phyloP scores from a whole-genome alignment of 2,797 vertebrate genomes.

The Peromyscus nudipes region DNA sequence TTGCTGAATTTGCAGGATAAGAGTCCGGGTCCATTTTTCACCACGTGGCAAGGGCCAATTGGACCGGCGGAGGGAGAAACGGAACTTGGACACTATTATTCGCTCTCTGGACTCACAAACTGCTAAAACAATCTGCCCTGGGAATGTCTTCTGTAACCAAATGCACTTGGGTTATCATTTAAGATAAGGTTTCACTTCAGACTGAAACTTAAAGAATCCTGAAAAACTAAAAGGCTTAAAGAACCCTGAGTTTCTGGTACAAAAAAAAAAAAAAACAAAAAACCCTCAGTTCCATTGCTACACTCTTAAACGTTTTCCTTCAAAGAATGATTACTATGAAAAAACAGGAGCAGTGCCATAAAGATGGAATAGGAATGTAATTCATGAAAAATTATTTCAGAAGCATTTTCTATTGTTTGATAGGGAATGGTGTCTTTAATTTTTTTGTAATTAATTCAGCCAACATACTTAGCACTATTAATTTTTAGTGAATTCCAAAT shows the following conservation, averaged over 20 bases:
- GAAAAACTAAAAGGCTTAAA: neutral
- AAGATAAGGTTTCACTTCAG: constrained; percentile 46
- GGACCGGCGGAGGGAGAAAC: constrained; percentile 7
- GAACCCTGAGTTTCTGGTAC: neutral
- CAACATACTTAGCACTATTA: constrained; percentile 56
- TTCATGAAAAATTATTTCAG: constrained; percentile 44
- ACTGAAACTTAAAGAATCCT: neutral
- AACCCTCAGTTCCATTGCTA: neutral
- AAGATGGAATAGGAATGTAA: neutral
- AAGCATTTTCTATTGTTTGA: constrained; percentile 24
- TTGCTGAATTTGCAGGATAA: constrained; percentile 54
- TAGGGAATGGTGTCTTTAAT: neutral
- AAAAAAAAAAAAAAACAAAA: neutral
- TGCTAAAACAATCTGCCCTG: constrained; percentile 32
- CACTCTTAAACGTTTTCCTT: neutral
- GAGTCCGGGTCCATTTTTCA: constrained; percentile 23
- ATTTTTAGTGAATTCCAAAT: constrained; percentile 30
- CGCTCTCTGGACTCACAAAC: neutral
- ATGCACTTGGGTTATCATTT: neutral
- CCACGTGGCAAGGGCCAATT: neutral
- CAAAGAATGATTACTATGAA: constrained; percentile 2
- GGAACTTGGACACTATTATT: neutral
- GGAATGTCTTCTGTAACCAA: constrained; percentile 2
- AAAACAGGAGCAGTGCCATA: neutral
- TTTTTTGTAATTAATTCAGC: constrained; percentile 54